Evolutionary conservation across 2,888 invertebrate genomes (phyloP).

Genomic region (Spilosoma lubricipeda): DNA sequence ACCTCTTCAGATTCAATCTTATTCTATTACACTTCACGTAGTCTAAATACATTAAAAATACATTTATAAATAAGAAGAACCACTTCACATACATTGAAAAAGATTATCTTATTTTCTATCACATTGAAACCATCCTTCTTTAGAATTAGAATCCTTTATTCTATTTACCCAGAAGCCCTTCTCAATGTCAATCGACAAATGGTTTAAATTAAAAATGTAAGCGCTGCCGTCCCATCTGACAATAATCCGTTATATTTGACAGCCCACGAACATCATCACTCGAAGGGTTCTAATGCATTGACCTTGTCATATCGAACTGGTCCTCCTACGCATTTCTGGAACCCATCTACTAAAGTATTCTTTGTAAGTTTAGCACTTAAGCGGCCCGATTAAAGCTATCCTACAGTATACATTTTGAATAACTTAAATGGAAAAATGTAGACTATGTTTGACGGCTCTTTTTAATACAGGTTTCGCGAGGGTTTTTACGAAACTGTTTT

Average conservation of each 20-base stretch:
- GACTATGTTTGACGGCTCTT: conserved; percentile 46
- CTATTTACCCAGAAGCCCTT: conserved; percentile 20
- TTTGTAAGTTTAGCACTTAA: conserved; percentile 29
- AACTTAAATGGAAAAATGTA: conserved; percentile 30
- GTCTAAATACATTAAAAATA: neutral
- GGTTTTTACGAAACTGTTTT: conserved; percentile 49
- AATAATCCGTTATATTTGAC: conserved; percentile 46
- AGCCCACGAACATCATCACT: conserved; percentile 25
- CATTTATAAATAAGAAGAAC: neutral
- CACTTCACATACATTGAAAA: neutral
- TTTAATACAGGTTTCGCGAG: conserved; percentile 51
- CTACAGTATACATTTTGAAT: conserved; percentile 42
- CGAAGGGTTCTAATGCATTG: conserved; percentile 38
- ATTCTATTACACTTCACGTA: neutral
- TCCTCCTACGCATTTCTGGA: conserved; percentile 43
- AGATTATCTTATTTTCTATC: conserved; percentile 10
- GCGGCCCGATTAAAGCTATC: conserved; percentile 37
- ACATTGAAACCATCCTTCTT: neutral
- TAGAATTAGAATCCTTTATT: conserved; percentile 7
- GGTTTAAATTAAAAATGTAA: conserved; percentile 32
- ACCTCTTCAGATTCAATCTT: too few relatives aligned
- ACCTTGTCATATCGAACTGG: conserved; percentile 44
- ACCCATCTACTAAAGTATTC: conserved; percentile 30
- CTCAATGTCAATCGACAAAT: conserved; percentile 20
- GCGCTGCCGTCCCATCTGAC: conserved; percentile 35